A percentile compares a stretch with the other conserved stretches of the same genome.
Evolutionary conservation across 1,140 invertebrate species (phyloP).

Genomic region (Drosophila miranda): DNA sequence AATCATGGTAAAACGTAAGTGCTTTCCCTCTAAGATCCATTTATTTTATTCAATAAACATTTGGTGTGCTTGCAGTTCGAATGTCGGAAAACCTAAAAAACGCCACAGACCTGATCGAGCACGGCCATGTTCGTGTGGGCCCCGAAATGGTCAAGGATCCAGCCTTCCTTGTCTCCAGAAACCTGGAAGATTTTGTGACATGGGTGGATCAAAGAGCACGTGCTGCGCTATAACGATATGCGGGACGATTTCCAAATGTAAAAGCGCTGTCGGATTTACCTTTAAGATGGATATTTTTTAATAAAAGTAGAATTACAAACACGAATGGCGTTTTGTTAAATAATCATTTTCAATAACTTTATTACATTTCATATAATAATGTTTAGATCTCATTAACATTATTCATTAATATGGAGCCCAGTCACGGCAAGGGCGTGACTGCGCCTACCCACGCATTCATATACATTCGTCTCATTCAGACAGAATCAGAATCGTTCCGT

Average conservation of each 20-base stretch:
- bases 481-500: slow-evolving; percentile 25
- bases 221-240: slow-evolving; percentile 96
- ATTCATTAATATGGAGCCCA: slow-evolving; percentile 61
- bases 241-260: slow-evolving; percentile 84
- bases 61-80: slow-evolving; percentile 84
- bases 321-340: slow-evolving; percentile 72
- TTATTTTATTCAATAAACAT: not conserved
- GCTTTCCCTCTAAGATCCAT: too few relatives aligned
- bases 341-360: slow-evolving; percentile 79
- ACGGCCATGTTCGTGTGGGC: slow-evolving; percentile 98
- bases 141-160: slow-evolving; percentile 98
- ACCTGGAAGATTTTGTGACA: slow-evolving; percentile 98
- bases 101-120: slow-evolving; percentile 96
- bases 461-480: slow-evolving; percentile 18
- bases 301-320: slow-evolving; percentile 17
- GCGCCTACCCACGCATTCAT: slow-evolving; percentile 49
- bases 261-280: not conserved
- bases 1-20: slow-evolving; percentile 92
- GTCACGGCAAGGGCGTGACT: slow-evolving; percentile 58
- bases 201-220: slow-evolving; percentile 98
- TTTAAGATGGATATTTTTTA: slow-evolving; percentile 16
- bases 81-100: slow-evolving; percentile 95
- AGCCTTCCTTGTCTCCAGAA: slow-evolving; percentile 96
- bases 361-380: slow-evolving; percentile 81
- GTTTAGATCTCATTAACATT: slow-evolving; percentile 78